phyloP scores from a whole-genome alignment of 2,888 invertebrate species.

The Tachystola acroxantha region DNA sequence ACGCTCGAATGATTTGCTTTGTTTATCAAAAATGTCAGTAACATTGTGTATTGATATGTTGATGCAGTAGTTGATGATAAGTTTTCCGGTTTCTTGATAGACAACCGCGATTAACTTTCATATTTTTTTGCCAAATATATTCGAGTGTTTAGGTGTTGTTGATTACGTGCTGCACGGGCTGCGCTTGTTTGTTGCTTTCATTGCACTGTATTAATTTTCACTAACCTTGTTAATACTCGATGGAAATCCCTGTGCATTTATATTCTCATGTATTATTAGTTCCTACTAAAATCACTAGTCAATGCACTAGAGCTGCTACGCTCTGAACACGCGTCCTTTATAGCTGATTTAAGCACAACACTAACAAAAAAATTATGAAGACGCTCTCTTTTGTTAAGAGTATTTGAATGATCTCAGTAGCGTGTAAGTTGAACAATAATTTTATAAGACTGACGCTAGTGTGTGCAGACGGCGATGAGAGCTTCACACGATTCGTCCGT shows the following conservation, averaged over 20 bases:
- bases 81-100: slow-evolving; percentile 31
- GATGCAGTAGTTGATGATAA: slow-evolving; percentile 15
- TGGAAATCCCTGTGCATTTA: slow-evolving; percentile 14
- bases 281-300: slow-evolving; percentile 7
- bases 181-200: slow-evolving; percentile 18
- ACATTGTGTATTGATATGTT: neutral
- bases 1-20: slow-evolving; percentile 13
- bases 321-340: slow-evolving; percentile 20
- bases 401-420: slow-evolving; percentile 39
- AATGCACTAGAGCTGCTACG: slow-evolving; percentile 11
- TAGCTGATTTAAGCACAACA: slow-evolving; percentile 33
- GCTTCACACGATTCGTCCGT: too few species aligned
- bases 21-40: too few species aligned
- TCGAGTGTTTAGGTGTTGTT: slow-evolving; percentile 20
- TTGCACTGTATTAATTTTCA: slow-evolving; percentile 4
- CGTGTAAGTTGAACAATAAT: slow-evolving; percentile 26
- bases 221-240: slow-evolving; percentile 9
- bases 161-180: slow-evolving; percentile 17
- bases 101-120: slow-evolving; percentile 30
- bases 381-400: slow-evolving; percentile 23
- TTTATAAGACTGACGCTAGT: slow-evolving; percentile 47
- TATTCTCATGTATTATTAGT: slow-evolving; percentile 16
- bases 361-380: slow-evolving; percentile 28
- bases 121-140: slow-evolving; percentile 13
- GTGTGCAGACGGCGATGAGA: slow-evolving; percentile 17